phyloP scores from a whole-genome alignment of 2,888 invertebrate genomes.

The Ctena decussata region DNA sequence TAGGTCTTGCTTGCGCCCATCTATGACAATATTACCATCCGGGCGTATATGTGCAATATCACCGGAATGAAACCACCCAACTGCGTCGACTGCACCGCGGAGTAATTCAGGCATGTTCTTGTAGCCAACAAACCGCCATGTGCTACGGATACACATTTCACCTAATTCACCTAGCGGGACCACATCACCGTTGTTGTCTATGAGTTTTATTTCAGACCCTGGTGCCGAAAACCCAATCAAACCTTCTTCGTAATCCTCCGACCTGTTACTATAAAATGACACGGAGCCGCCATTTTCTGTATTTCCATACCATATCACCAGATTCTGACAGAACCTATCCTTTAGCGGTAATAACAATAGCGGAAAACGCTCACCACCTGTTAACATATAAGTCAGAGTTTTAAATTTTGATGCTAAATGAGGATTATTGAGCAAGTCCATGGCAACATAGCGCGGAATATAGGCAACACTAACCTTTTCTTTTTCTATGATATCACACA shows the following conservation, averaged over 20 bases:
- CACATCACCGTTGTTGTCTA: constrained; percentile 30
- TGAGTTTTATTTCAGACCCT: constrained; percentile 53
- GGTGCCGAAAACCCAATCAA: constrained; percentile 42
- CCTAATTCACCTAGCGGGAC: constrained; percentile 35
- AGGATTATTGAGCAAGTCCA: constrained; percentile 27
- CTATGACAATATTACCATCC: constrained; percentile 51
- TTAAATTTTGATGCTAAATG: constrained; percentile 26
- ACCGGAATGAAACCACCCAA: constrained; percentile 52
- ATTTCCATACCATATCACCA: constrained; percentile 33
- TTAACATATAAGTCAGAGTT: constrained; percentile 24
- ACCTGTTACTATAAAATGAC: background rate
- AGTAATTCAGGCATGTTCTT: constrained; percentile 13
- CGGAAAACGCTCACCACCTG: constrained; percentile 44
- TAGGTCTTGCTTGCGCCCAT: constrained; percentile 48
- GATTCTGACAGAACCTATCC: constrained; percentile 13
- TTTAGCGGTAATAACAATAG: background rate
- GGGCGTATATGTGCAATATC: constrained; percentile 45
- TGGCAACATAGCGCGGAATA: constrained; percentile 46
- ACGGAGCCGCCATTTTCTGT: constrained; percentile 44
- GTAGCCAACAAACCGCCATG: constrained; percentile 47
- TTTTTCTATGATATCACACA: constrained; percentile 43
- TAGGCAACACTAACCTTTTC: constrained; percentile 54
- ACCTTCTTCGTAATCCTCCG: constrained; percentile 48
- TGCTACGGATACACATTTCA: constrained; percentile 43
- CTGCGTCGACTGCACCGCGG: constrained; percentile 18